phyloP scores from a whole-genome alignment of 2,797 vertebrate species.

The Mormyrops attenuatus region DNA sequence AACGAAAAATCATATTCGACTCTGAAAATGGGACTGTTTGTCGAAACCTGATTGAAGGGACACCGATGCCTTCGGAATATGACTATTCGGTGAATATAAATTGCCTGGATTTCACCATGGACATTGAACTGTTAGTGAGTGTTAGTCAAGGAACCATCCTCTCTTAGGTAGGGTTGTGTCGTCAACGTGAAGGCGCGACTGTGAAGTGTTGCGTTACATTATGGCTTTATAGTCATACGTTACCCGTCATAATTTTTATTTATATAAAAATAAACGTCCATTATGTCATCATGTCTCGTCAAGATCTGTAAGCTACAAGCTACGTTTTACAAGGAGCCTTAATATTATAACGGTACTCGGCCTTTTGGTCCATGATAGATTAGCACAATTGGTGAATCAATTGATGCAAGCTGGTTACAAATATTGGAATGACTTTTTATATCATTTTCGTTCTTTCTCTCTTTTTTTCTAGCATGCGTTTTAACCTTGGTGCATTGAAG shows the following conservation, averaged over 20 bases:
- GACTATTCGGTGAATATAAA: not conserved
- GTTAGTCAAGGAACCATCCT: not conserved
- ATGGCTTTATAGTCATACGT: not conserved
- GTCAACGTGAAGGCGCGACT: not conserved
- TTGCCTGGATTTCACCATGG: not conserved
- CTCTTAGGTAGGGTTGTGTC: not conserved
- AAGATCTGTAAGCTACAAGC: not conserved
- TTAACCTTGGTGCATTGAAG: slow-evolving; percentile 30
- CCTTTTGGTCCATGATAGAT: not conserved
- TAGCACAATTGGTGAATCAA: not conserved
- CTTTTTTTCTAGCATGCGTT: slow-evolving; percentile 30
- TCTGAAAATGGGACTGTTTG: not conserved
- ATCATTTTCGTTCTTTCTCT: slow-evolving; percentile 27
- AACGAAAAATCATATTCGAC: not conserved
- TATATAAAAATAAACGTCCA: not conserved
- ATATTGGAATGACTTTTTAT: slow-evolving; percentile 23
- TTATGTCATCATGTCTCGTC: not conserved
- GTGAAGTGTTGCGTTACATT: not conserved
- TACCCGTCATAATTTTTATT: not conserved
- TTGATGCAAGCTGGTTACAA: slow-evolving; percentile 18
- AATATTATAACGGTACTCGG: not conserved
- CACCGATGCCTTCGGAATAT: not conserved
- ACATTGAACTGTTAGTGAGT: not conserved
- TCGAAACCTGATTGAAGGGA: not conserved
- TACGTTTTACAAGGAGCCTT: not conserved